phyloP scores from a whole-genome alignment of 1,140 invertebrate species.

The Eubasilissa regina region DNA sequence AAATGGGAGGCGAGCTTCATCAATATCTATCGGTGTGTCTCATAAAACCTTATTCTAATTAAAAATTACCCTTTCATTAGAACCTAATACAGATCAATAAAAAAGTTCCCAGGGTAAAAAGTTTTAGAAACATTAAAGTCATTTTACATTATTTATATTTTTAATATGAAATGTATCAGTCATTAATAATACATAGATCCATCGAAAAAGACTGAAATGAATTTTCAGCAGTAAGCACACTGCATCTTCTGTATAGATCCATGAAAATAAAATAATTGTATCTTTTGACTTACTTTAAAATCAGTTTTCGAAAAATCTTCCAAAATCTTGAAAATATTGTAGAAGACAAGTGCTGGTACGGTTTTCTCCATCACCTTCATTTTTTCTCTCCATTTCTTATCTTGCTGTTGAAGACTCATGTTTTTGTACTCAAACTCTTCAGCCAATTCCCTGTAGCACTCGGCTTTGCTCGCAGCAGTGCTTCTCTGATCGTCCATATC shows the following conservation, averaged over 20 bases:
- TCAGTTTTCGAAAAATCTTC: conserved; percentile 49
- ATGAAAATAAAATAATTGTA: neutral
- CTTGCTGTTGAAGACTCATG: conserved; percentile 64
- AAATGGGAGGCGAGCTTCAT: too few relatives aligned
- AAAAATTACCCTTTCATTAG: too few relatives aligned
- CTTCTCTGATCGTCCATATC: conserved; percentile 74
- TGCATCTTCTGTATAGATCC: neutral
- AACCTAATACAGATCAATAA: too few relatives aligned
- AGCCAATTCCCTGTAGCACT: conserved; percentile 68
- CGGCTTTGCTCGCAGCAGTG: conserved; percentile 70
- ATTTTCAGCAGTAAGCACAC: too few relatives aligned
- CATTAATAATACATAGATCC: too few relatives aligned
- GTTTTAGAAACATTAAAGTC: too few relatives aligned
- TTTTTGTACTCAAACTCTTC: conserved; percentile 73
- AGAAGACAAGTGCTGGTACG: conserved; percentile 78
- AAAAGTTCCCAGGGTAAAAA: too few relatives aligned
- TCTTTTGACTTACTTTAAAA: conserved; percentile 48
- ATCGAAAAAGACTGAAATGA: too few relatives aligned
- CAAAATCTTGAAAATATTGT: conserved; percentile 71
- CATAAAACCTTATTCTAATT: too few relatives aligned
- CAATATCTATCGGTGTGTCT: too few relatives aligned
- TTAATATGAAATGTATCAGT: too few relatives aligned
- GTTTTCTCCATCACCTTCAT: conserved; percentile 77
- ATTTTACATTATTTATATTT: too few relatives aligned
- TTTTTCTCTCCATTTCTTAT: conserved; percentile 74